Conservation (phyloP, 2,797 vertebrate genomes). For the Crocodylus rhombifer region DNA sequence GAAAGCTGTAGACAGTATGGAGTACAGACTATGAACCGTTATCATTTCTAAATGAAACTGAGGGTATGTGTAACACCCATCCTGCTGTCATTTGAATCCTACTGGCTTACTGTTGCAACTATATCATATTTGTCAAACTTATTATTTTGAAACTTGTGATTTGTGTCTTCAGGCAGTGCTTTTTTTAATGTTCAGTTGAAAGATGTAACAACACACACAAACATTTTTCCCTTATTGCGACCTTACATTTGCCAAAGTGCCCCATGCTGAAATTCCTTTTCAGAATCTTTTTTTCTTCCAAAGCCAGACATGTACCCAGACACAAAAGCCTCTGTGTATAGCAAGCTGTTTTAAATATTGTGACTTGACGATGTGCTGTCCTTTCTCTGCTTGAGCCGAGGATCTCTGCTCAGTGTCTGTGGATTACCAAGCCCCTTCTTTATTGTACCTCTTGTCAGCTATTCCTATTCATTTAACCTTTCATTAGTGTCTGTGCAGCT, state of each 20-base stretch:
- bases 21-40: conserved; percentile 29
- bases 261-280: conserved; percentile 91
- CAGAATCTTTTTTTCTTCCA: conserved; percentile 87
- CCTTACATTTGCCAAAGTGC: conserved; percentile 93
- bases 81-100: conserved; percentile 40
- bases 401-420: conserved; percentile 87
- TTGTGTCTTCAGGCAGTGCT: conserved; percentile 70
- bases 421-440: conserved; percentile 88
- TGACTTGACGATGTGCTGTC: conserved; percentile 88
- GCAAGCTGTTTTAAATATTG: conserved; percentile 95
- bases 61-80: background rate
- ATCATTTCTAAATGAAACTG: conserved; percentile 47
- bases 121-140: conserved; percentile 75
- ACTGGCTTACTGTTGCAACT: conserved; percentile 55
- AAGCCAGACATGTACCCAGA: conserved; percentile 85
- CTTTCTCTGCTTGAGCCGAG: conserved; percentile 89
- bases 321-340: conserved; percentile 87
- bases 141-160: conserved; percentile 77
- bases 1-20: conserved; percentile 38
- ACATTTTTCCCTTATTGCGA: conserved; percentile 86
- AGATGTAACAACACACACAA: conserved; percentile 90
- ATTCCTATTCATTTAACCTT: conserved; percentile 99
- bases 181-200: conserved; percentile 74
- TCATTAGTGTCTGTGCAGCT: conserved; percentile 95
- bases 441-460: conserved; percentile 97